Evolutionary conservation across 2,113 vertebrate species (phyloP), one percentile per base, ranked within the genome.

Genomic region (Chrysochloris asiatica): DNA sequence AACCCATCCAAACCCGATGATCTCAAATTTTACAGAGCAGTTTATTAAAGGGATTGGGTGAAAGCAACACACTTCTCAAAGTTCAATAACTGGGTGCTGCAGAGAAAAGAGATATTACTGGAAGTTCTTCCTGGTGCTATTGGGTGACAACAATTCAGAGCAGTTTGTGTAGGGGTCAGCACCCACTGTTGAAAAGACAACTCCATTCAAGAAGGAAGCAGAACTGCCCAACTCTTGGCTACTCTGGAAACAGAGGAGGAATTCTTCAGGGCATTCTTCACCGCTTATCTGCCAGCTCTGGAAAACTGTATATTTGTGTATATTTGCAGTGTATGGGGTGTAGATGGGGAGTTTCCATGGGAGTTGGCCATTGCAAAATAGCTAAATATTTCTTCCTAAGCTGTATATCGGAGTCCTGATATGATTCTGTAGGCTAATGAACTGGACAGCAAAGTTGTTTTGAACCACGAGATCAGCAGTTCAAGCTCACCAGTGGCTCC

Each of bases 331-430:
- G 4, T 63, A 21, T 24, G 28, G 28, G 9, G 30, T 67, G 61
- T 36, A 59, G 65, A 0, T 47, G 78, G 93, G 86, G 88, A 87
- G 91, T 91, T 92, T 88, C 85, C 91, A n/a, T 50, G 43, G 83
- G 52, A 91, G 28, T 1, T n/a, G 69, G 82, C 77, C 19, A 33
- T 82, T 88, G 87, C 81, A 77, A 87, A 67, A 47, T 5, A 77
- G 36, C 69, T 69, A 48, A 21, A 11, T 21, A n/a, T n/a, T n/a
- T n/a, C n/a, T n/a, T n/a, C n/a, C n/a, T n/a, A n/a, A n/a, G n/a
- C n/a, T n/a, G n/a, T n/a, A n/a, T n/a, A n/a, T n/a, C n/a, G n/a
- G n/a, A n/a, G n/a, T n/a, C n/a, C n/a, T n/a, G n/a, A n/a, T n/a
- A n/a, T n/a, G n/a, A n/a, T n/a, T n/a, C n/a, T n/a, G n/a, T n/a